Base-by-base conservation (phyloP, 2,113 vertebrate species). In the Parotia lawesii region DNA sequence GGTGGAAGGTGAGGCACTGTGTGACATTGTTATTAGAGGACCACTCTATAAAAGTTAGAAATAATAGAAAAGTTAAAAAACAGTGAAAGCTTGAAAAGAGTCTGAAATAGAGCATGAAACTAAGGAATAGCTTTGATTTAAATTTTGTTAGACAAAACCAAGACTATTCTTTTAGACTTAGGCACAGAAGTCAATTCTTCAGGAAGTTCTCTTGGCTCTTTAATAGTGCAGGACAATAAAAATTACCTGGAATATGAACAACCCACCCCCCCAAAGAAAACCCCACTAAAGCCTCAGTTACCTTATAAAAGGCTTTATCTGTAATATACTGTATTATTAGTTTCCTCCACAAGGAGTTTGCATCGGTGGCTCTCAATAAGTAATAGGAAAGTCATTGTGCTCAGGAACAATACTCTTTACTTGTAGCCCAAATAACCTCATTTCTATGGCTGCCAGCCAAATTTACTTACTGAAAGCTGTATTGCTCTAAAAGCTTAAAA, bases 381-480 rank as follows among this genome's bases (percentile, higher is more conserved):
- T 76, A 88, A 78, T 61, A 61, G 45, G 35, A 93, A 95, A 66
- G 62, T 89, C 62, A 65, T 9, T 88, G 70, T 93, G 60, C 9
- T 91, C 80, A 72, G 40, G 73, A 95, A 70, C 51, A 76, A 78
- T 75, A 57, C 16, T 71, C 48, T 85, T 94, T 94, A 76, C 78
- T 57, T 28, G 62, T 73, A 71, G 62, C 44, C 84, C 72, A 91
- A 95, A 95, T 93, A 94, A 94, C 70, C 64, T 74, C 11, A 74
- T 91, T 96, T 94, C 56, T 90, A 9, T 80, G 56, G 64, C 83
- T 96, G 54, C 61, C 53, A 96, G 79, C 58, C 72, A 95, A 72
- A 95, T 87, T 72, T 96, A 81, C 91, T 95, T 93, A 87, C 82
- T 89, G 82, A 74, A 96, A 84, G 40, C 58, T 85, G 62, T 38